These are phyloP conservation scores for Drosophila setifemur DNA, from an alignment of 1,140 invertebrate species.

Conservation along the genomic window DNA sequence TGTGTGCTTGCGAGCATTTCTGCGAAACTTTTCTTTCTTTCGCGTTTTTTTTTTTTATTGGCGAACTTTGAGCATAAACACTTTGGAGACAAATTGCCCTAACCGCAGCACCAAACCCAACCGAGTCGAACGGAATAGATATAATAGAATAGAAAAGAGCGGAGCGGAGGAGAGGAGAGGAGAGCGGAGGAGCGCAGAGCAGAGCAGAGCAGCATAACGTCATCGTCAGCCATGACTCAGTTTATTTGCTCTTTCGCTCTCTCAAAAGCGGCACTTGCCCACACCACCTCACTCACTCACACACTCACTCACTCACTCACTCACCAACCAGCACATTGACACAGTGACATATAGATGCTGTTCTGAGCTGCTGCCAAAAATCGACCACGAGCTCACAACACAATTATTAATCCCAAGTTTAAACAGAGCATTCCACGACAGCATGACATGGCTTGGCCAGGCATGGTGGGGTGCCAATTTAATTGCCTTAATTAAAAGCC, in stretches of 20 bases:
- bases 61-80: constrained; percentile 57
- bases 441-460: not conserved
- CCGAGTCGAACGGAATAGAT: too few species aligned
- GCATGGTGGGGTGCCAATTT: constrained; percentile 1
- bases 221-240: constrained; percentile 57
- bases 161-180: too few species aligned
- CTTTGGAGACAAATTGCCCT: constrained; percentile 53
- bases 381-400: constrained; percentile 5
- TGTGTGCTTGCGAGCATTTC: constrained; percentile 27
- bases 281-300: constrained; percentile 3
- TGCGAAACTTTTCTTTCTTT: constrained; percentile 34
- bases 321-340: constrained; percentile 6
- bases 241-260: constrained; percentile 34
- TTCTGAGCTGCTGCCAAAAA: constrained; percentile 16
- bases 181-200: not conserved
- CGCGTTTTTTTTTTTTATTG: constrained; percentile 44
- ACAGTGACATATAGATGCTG: constrained; percentile 21
- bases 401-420: constrained; percentile 29
- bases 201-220: constrained; percentile 50
- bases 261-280: too few species aligned
- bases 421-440: not conserved
- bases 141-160: constrained; percentile 13
- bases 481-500: constrained; percentile 48
- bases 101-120: constrained; percentile 33
- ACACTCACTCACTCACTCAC: not conserved